Conservation (phyloP, 1,140 invertebrate species). For the Ooceraea biroi region DNA sequence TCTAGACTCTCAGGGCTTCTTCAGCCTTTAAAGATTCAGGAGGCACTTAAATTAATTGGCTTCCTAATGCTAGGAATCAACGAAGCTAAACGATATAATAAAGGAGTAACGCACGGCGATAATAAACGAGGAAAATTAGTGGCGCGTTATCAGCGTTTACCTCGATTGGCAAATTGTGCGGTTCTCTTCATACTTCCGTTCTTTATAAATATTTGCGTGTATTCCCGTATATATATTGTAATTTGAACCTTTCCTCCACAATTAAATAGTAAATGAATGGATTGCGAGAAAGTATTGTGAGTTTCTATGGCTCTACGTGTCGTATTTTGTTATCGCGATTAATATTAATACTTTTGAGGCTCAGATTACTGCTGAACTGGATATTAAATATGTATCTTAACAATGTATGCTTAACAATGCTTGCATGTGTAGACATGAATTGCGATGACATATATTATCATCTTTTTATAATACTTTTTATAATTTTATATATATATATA, state of each 20-base stretch:
- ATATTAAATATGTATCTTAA: neutral
- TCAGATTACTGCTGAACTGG: neutral
- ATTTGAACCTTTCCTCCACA: neutral
- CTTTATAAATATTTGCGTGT: no score
- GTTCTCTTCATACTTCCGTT: neutral
- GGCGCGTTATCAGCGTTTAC: conserved; percentile 12
- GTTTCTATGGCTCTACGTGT: neutral
- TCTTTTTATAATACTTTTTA: no score
- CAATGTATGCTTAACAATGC: no score
- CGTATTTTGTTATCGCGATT: conserved; percentile 18
- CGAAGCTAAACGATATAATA: conserved; percentile 25
- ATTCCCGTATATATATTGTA: neutral
- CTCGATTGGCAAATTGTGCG: neutral
- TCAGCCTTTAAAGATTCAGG: conserved; percentile 20
- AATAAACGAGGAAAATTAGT: conserved; percentile 16
- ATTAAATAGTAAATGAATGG: neutral
- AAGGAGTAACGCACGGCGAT: conserved; percentile 1
- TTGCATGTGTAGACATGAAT: no score
- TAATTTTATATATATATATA: no score
- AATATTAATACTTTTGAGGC: conserved; percentile 8
- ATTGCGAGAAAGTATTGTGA: neutral
- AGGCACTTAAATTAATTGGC: conserved; percentile 48
- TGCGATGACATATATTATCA: no score
- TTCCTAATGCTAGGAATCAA: conserved; percentile 24
- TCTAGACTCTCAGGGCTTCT: neutral